A percentile compares a stretch with the other conserved stretches of the same genome.
phyloP scores from a whole-genome alignment of 2,113 vertebrate genomes.

The Microcebus ravelobensis region DNA sequence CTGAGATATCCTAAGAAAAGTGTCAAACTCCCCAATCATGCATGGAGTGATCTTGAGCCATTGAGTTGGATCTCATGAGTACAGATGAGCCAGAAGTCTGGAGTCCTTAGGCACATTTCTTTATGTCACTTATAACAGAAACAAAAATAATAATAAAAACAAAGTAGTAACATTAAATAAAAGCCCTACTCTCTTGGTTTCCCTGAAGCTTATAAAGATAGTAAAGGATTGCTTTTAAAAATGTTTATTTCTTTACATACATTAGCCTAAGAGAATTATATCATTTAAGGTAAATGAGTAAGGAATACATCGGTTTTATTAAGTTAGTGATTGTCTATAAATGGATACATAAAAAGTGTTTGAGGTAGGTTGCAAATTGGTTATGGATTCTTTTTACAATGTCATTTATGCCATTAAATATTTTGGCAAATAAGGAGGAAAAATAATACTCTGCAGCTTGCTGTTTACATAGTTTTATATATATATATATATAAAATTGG shows the following conservation, averaged over 20 bases:
- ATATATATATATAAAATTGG: conserved; percentile 1
- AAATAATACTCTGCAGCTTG: background rate
- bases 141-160: background rate
- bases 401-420: background rate
- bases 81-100: background rate
- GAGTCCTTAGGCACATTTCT: background rate
- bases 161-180: background rate
- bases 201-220: background rate
- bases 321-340: background rate
- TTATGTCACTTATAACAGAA: background rate
- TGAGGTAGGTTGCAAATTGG: background rate
- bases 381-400: background rate
- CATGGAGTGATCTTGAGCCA: background rate
- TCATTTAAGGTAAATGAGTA: background rate
- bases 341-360: background rate
- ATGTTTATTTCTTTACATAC: background rate
- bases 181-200: background rate
- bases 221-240: background rate
- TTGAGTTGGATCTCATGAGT: background rate
- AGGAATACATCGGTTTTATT: background rate
- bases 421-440: background rate
- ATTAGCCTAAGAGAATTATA: background rate
- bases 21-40: background rate
- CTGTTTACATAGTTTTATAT: background rate
- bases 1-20: background rate